Evolutionary conservation across 2,797 vertebrate genomes (phyloP).

Genomic region (Diceros bicornis): DNA sequence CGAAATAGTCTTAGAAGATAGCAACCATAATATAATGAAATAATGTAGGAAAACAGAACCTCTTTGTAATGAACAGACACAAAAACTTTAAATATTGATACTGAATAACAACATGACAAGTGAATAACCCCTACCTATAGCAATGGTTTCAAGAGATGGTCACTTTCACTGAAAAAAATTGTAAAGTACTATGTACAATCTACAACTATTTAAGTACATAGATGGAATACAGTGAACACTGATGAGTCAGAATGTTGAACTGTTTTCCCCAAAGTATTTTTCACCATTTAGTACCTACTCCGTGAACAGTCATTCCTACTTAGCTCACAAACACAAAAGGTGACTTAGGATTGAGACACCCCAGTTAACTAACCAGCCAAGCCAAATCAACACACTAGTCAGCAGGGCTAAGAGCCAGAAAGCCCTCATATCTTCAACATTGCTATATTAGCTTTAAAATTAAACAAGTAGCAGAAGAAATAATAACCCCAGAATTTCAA

Average conservation of each 20-base stretch:
- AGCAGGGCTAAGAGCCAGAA: not conserved
- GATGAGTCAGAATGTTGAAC: not conserved
- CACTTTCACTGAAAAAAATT: not conserved
- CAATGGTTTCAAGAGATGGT: not conserved
- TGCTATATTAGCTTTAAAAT: not conserved
- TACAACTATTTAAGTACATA: not conserved
- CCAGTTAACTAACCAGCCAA: not conserved
- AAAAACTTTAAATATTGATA: not conserved
- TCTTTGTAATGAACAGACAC: slow-evolving; percentile 9
- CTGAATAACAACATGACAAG: not conserved
- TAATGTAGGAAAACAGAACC: not conserved
- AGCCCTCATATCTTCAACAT: not conserved
- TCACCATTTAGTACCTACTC: not conserved
- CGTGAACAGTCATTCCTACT: not conserved
- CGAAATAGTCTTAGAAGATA: not conserved
- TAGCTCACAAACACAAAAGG: not conserved
- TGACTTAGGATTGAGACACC: not conserved
- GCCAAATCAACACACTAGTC: not conserved
- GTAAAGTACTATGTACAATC: not conserved
- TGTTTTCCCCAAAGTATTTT: not conserved
- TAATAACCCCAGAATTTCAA: not conserved
- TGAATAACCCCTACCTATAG: not conserved
- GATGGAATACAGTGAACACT: not conserved
- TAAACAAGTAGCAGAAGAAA: not conserved
- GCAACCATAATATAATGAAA: not conserved